These are phyloP conservation scores for Rhynchophorus ferrugineus DNA, from an alignment of 1,140 invertebrate genomes.

Conservation along the genomic window DNA sequence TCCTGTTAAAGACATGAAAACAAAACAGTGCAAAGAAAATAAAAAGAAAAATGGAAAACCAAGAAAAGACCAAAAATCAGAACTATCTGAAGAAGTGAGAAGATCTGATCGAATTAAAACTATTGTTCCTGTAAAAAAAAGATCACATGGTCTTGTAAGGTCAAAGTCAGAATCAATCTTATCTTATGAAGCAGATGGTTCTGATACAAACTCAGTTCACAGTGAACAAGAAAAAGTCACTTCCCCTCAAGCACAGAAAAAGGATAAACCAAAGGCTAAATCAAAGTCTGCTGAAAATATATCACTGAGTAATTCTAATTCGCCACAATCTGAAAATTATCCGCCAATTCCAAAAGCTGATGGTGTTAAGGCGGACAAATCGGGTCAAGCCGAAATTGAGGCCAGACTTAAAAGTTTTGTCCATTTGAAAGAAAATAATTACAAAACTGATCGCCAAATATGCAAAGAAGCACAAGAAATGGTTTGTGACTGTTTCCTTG, in stretches of 20 bases:
- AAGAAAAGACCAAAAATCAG: constrained; percentile 15
- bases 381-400: constrained; percentile 53
- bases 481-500: constrained; percentile 91
- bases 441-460: constrained; percentile 68
- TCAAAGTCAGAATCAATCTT: constrained; percentile 21
- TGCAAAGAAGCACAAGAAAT: constrained; percentile 87
- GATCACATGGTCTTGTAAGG: constrained; percentile 48
- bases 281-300: constrained; percentile 21
- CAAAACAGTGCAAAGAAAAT: constrained; percentile 8
- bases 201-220: constrained; percentile 14
- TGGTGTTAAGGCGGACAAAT: constrained; percentile 54
- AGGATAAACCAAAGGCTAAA: constrained; percentile 14
- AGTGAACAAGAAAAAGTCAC: constrained; percentile 28
- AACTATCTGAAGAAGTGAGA: constrained; percentile 35
- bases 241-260: constrained; percentile 11
- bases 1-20: constrained; percentile 27
- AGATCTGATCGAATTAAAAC: constrained; percentile 53
- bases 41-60: constrained; percentile 19
- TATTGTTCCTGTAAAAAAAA: constrained; percentile 49
- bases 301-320: not conserved
- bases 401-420: constrained; percentile 71
- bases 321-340: not conserved
- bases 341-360: constrained; percentile 10
- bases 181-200: constrained; percentile 33
- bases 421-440: constrained; percentile 76